These are phyloP conservation scores for Tenodera sinensis DNA, from an alignment of 2,888 invertebrate genomes.

Conservation along the genomic window DNA sequence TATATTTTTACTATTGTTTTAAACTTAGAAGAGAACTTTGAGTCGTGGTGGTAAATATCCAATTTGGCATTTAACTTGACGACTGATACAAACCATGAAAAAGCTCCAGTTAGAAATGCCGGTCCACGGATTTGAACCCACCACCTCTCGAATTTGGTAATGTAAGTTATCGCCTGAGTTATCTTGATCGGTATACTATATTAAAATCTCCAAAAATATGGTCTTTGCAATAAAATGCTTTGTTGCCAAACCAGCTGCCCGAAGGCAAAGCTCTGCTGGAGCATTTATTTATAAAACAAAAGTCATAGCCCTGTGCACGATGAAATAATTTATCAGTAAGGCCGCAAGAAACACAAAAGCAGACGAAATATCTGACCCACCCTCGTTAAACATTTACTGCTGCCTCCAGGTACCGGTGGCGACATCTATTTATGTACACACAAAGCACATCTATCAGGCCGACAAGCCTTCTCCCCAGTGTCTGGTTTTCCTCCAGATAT, in stretches of 20 bases:
- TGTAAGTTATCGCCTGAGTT: background rate
- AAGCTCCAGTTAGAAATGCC: too few species aligned
- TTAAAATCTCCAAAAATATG: background rate
- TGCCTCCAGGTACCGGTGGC: background rate
- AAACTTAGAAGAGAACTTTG: too few species aligned
- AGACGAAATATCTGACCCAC: background rate
- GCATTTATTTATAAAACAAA: background rate
- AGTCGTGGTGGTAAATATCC: too few species aligned
- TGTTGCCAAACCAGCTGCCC: background rate
- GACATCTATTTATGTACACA: background rate
- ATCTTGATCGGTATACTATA: background rate
- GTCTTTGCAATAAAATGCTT: background rate
- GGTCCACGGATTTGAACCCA: too few species aligned
- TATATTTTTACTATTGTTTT: too few species aligned
- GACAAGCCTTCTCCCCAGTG: background rate
- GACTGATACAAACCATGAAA: too few species aligned
- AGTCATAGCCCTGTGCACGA: background rate
- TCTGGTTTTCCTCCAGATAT: background rate
- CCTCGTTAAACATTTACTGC: background rate
- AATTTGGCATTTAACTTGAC: too few species aligned
- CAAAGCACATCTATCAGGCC: background rate
- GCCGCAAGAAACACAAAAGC: background rate
- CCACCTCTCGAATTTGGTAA: too few species aligned
- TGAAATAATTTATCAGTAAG: background rate
- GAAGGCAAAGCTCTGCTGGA: background rate